These are phyloP conservation scores for Hippocampus mohnikei DNA, from an alignment of 2,113 vertebrate genomes.

Conservation along the genomic window DNA sequence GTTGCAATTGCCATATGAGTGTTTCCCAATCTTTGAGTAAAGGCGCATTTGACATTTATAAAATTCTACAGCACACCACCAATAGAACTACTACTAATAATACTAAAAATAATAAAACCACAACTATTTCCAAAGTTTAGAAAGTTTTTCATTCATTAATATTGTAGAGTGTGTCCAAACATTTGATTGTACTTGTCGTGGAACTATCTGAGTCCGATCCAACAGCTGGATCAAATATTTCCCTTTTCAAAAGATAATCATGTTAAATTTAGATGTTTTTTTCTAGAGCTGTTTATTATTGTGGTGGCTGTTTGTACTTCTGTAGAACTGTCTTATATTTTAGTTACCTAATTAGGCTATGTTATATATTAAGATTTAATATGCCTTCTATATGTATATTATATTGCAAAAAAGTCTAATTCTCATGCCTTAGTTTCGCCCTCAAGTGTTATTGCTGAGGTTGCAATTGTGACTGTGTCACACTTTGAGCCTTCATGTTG, in stretches of 20 bases:
- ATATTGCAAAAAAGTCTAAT: neutral
- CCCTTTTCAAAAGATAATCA: too few relatives aligned
- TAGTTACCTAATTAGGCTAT: neutral
- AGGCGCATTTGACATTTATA: neutral
- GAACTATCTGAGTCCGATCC: neutral
- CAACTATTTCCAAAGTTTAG: too few relatives aligned
- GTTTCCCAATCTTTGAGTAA: neutral
- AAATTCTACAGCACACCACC: neutral
- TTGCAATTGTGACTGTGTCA: conserved; percentile 41
- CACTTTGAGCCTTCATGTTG: conserved; percentile 7
- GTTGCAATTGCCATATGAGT: conserved; percentile 21
- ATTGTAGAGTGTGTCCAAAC: neutral
- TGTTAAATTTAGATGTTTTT: too few relatives aligned
- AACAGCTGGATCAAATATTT: neutral
- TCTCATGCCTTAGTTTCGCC: conserved; percentile 9
- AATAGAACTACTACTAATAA: neutral
- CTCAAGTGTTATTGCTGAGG: conserved; percentile 38
- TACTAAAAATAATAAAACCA: too few relatives aligned
- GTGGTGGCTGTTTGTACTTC: too few relatives aligned
- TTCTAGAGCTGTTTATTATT: neutral
- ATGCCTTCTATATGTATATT: neutral
- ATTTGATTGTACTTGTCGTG: neutral
- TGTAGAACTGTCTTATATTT: neutral
- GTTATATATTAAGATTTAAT: neutral
- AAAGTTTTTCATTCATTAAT: neutral